A percentile compares a stretch with the other conserved stretches of the same genome.
These are phyloP conservation scores for Drosophila histrio DNA, from an alignment of 2,888 invertebrate species.

Conservation along the genomic window DNA sequence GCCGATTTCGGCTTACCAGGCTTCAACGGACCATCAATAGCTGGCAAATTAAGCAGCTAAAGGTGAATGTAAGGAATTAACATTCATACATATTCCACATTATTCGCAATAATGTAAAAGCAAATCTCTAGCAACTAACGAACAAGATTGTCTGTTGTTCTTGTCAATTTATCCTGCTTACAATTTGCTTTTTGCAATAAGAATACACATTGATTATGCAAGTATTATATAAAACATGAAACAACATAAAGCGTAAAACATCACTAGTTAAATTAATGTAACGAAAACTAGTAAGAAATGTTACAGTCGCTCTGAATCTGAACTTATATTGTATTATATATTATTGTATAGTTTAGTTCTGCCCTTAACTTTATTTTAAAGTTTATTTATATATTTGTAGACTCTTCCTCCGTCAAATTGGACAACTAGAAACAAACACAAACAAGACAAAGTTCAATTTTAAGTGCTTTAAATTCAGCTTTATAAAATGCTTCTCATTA, in stretches of 20 bases:
- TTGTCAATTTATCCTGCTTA: background rate
- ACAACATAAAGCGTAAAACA: background rate
- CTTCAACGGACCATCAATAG: conserved; percentile 37
- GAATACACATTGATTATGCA: background rate
- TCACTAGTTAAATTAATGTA: background rate
- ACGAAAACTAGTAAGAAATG: background rate
- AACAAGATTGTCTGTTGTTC: background rate
- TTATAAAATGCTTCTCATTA: conserved; percentile 44
- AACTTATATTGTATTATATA: background rate
- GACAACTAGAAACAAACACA: conserved; percentile 4
- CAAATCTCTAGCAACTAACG: background rate
- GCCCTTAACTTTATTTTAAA: background rate
- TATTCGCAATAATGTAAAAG: conserved; percentile 21
- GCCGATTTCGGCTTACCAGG: conserved; percentile 55
- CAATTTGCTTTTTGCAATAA: background rate
- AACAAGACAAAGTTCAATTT: conserved; percentile 37
- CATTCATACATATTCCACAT: conserved; percentile 29
- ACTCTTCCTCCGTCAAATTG: conserved; percentile 9
- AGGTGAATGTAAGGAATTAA: conserved; percentile 37
- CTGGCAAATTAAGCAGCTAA: conserved; percentile 57
- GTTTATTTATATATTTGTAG: background rate
- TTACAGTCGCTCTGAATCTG: too few relatives aligned
- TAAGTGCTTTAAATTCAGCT: conserved; percentile 40
- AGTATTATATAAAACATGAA: background rate
- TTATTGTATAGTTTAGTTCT: background rate